Percentiles rank a stretch among this genome's conserved stretches.
phyloP scores from a whole-genome alignment of 2,888 invertebrate species.

The Pollenia amentaria region DNA sequence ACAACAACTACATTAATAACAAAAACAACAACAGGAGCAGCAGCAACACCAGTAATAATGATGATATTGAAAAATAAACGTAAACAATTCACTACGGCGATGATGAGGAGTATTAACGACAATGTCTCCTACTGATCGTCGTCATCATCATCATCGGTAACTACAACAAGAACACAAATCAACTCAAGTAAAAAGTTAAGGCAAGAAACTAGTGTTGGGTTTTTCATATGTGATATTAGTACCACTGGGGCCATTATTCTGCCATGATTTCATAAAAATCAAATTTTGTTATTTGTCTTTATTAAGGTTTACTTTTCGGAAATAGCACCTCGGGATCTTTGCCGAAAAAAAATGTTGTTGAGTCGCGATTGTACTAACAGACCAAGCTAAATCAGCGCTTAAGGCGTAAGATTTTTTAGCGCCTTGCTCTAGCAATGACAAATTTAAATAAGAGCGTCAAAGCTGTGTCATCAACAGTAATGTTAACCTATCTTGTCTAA shows the following conservation, averaged over 20 bases:
- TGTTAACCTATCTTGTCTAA: too few relatives aligned
- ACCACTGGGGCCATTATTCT: neutral
- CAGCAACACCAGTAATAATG: conserved; percentile 47
- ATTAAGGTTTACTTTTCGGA: too few relatives aligned
- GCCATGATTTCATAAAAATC: too few relatives aligned
- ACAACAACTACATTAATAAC: conserved; percentile 47
- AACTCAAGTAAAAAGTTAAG: conserved; percentile 13
- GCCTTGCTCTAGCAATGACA: too few relatives aligned
- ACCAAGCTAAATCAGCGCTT: too few relatives aligned
- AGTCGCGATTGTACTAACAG: too few relatives aligned
- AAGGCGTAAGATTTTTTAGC: too few relatives aligned
- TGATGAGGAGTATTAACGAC: conserved; percentile 58
- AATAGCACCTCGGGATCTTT: too few relatives aligned
- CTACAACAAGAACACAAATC: conserved; percentile 11
- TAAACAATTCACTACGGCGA: conserved; percentile 57
- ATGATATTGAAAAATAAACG: conserved; percentile 73
- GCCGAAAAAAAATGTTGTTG: too few relatives aligned
- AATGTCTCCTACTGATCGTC: conserved; percentile 72
- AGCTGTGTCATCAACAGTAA: too few relatives aligned
- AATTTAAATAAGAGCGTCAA: too few relatives aligned
- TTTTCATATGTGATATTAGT: neutral
- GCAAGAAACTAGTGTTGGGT: conserved; percentile 16
- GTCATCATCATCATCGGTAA: neutral
- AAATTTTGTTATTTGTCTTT: too few relatives aligned
- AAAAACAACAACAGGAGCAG: conserved; percentile 14